Conservation (phyloP, 2,888 invertebrate genomes). For the Pimpla rufipes region DNA sequence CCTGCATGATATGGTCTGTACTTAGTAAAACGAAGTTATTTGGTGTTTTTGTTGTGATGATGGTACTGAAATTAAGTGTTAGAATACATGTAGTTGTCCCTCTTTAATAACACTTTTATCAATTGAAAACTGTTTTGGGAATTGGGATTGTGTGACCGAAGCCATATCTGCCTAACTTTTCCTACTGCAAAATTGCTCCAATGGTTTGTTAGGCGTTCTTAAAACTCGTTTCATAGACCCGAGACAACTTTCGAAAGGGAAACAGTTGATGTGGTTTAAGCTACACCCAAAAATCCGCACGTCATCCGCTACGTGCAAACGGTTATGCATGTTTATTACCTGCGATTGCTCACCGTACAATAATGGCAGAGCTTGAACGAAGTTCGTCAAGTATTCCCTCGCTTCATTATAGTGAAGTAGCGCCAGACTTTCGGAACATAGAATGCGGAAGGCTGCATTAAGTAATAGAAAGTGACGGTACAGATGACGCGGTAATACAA, state of each 20-base stretch:
- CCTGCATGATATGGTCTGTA: conserved; percentile 32
- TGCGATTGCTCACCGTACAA: conserved; percentile 18
- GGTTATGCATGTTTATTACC: conserved; percentile 41
- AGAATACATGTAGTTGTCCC: background rate
- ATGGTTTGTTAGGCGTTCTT: conserved; percentile 17
- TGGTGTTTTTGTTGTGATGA: conserved; percentile 14
- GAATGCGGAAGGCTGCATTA: conserved; percentile 49
- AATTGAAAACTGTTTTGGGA: background rate
- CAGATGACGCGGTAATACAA: conserved; percentile 29
- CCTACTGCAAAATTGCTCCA: conserved; percentile 16
- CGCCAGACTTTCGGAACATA: background rate
- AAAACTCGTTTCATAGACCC: conserved; percentile 38
- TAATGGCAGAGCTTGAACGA: background rate
- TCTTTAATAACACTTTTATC: background rate
- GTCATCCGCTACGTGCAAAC: conserved; percentile 1
- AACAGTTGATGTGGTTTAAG: conserved; percentile 46
- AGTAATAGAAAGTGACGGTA: conserved; percentile 63
- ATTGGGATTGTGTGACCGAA: background rate
- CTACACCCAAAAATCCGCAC: background rate
- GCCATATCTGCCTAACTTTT: conserved; percentile 7
- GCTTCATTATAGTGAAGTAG: background rate
- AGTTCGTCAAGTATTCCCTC: too few species aligned
- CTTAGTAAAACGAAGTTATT: conserved; percentile 42
- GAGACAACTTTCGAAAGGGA: conserved; percentile 37
- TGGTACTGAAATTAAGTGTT: conserved; percentile 7